phyloP scores from a whole-genome alignment of 2,113 vertebrate species.

The Nothocercus nigrocapillus region DNA sequence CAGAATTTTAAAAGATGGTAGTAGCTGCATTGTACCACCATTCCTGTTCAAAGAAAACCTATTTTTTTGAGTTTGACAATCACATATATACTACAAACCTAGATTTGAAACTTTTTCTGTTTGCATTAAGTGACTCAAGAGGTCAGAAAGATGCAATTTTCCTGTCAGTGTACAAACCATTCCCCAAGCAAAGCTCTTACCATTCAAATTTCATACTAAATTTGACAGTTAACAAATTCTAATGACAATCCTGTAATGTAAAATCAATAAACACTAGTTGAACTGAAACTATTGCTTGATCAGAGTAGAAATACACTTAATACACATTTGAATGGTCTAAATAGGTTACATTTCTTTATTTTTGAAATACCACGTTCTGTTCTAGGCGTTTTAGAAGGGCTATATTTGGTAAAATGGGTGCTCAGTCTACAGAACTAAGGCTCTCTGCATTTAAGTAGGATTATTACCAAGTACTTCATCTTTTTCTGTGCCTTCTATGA shows the following conservation, averaged over 20 bases:
- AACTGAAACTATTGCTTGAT: conserved; percentile 4
- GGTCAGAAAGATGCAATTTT: conserved; percentile 15
- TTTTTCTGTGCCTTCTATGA: neutral
- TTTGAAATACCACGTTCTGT: conserved; percentile 51
- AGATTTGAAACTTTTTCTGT: neutral
- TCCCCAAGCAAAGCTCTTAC: conserved; percentile 22
- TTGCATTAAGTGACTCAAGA: neutral
- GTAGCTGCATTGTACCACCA: neutral
- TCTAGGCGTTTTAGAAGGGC: neutral
- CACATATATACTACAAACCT: neutral
- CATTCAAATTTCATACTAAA: neutral
- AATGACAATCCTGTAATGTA: conserved; percentile 27
- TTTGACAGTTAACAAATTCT: conserved; percentile 17
- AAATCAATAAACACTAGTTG: conserved; percentile 41
- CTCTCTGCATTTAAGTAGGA: conserved; percentile 1
- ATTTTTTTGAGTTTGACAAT: neutral
- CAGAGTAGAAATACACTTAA: conserved; percentile 21
- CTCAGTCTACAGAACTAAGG: neutral
- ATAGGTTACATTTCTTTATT: conserved; percentile 28
- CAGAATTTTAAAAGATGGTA: neutral
- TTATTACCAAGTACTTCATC: conserved; percentile 35
- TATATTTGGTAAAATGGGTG: conserved; percentile 28
- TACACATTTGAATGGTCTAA: neutral
- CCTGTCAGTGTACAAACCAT: conserved; percentile 38
- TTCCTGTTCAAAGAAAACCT: neutral